Conservation (phyloP, 1,140 invertebrate species). For the Protaetia brevitarsis region DNA sequence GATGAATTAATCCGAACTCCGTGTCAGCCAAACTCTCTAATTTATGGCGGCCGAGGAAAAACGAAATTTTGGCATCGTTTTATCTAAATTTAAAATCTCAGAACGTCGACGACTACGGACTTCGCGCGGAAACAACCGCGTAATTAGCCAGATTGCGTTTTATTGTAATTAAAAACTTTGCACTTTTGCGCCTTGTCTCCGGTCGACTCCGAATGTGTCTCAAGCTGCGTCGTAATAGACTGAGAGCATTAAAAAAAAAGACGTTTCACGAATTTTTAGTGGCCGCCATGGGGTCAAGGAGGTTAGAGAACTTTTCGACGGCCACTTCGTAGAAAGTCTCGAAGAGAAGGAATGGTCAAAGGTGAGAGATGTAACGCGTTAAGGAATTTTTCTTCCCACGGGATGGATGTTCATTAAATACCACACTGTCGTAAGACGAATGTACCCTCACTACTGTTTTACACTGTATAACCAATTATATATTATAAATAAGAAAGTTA, state of each 20-base stretch:
- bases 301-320: neutral
- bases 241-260: neutral
- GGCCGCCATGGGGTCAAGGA: neutral
- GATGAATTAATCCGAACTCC: slow-evolving; percentile 47
- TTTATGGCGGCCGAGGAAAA: slow-evolving; percentile 41
- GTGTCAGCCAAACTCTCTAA: slow-evolving; percentile 42
- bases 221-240: neutral
- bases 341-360: neutral
- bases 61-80: slow-evolving; percentile 48
- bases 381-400: neutral
- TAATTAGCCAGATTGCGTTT: slow-evolving; percentile 44
- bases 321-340: neutral
- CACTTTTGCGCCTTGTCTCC: neutral
- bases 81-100: slow-evolving; percentile 48
- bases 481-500: neutral
- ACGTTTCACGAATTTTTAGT: neutral
- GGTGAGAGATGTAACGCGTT: slow-evolving; percentile 12
- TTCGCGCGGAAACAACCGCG: slow-evolving; percentile 34
- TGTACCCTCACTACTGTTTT: neutral
- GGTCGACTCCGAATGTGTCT: neutral
- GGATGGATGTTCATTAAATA: neutral
- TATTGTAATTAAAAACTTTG: slow-evolving; percentile 43
- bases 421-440: no score
- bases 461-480: neutral
- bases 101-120: neutral